These are phyloP conservation scores for Sipha maydis DNA, from an alignment of 2,888 invertebrate species.

Conservation along the genomic window DNA sequence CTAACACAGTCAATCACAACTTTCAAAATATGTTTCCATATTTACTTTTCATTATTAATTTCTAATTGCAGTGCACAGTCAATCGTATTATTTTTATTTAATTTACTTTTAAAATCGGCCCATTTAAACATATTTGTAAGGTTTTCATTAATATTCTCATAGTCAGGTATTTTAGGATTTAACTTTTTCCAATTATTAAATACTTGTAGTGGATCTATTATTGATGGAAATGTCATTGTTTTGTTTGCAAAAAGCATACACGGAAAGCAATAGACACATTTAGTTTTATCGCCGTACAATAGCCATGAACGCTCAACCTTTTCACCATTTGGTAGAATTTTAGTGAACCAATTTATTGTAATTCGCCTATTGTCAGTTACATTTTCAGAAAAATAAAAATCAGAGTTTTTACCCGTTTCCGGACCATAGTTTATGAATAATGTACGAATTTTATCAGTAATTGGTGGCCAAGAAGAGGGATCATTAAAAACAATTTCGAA, in stretches of 20 bases:
- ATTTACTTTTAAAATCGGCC: constrained; percentile 2
- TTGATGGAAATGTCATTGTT: constrained; percentile 18
- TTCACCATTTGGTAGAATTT: constrained; percentile 19
- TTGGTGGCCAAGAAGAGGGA: constrained; percentile 20
- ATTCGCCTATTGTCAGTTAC: neutral
- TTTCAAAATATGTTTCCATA: constrained; percentile 24
- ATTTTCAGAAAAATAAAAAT: constrained; percentile 25
- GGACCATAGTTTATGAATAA: constrained; percentile 1
- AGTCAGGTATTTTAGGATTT: constrained; percentile 26
- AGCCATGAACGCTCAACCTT: constrained; percentile 18
- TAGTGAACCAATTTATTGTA: constrained; percentile 9
- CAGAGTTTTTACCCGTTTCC: neutral
- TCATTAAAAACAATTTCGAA: constrained; percentile 19
- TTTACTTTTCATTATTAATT: constrained; percentile 16
- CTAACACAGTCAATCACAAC: constrained; percentile 21
- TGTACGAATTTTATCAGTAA: constrained; percentile 19
- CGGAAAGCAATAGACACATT: neutral
- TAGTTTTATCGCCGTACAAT: constrained; percentile 17
- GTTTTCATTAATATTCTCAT: constrained; percentile 15
- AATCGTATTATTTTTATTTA: constrained; percentile 28
- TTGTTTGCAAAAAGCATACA: constrained; percentile 23
- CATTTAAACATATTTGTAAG: constrained; percentile 36
- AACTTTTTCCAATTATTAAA: constrained; percentile 40
- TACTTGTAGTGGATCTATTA: constrained; percentile 10
- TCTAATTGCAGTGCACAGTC: constrained; percentile 5